Conservation (phyloP, 2,113 vertebrate genomes). For the Leptobrachium ailaonicum region DNA sequence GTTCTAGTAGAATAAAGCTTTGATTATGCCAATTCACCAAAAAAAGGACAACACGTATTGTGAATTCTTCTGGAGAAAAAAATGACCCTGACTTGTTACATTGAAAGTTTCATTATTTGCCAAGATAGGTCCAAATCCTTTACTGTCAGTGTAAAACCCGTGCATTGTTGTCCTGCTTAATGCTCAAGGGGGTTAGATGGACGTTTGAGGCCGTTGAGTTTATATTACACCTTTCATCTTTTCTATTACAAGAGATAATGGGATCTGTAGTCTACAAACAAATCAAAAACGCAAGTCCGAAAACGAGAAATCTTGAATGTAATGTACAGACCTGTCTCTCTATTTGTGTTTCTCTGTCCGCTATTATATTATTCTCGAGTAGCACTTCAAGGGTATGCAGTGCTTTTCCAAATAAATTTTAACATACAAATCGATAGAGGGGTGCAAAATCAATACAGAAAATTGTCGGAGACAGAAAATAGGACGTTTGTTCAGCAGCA, state of each 20-base stretch:
- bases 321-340: constrained; percentile 5
- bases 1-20: constrained; percentile 41
- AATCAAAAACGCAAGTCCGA: constrained; percentile 2
- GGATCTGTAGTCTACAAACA: constrained; percentile 14
- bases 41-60: neutral
- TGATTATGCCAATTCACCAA: constrained; percentile 49
- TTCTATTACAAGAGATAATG: constrained; percentile 19
- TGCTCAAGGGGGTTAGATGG: neutral
- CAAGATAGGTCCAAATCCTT: neutral
- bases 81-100: neutral
- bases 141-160: neutral
- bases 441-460: constrained; percentile 30
- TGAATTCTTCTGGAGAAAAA: neutral
- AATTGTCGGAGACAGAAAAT: neutral
- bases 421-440: constrained; percentile 27
- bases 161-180: neutral
- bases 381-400: constrained; percentile 21
- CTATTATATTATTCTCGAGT: constrained; percentile 12
- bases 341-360: neutral
- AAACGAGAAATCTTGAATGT: neutral
- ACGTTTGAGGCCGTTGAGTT: neutral
- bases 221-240: constrained; percentile 5
- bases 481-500: neutral
- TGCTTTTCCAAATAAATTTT: constrained; percentile 26
- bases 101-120: neutral